Evolutionary conservation across 1,140 invertebrate genomes (phyloP).

Genomic region (Acromyrmex heyeri): DNA sequence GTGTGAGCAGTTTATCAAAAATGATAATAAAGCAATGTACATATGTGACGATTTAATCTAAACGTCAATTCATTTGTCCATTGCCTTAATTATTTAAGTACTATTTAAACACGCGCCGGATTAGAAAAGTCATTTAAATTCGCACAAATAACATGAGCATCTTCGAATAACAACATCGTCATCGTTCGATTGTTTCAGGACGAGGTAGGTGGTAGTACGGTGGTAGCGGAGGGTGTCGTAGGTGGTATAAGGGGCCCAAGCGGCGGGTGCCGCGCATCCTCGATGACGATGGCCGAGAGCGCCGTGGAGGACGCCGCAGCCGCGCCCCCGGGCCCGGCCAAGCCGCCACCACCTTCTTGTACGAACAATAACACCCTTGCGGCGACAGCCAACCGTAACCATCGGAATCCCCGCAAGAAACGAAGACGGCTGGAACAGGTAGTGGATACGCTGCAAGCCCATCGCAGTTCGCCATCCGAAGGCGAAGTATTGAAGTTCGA

Average conservation of each 20-base stretch:
- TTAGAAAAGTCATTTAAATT: not conserved
- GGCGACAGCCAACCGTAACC: conserved; percentile 89
- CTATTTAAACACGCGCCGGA: not conserved
- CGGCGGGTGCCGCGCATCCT: conserved; percentile 88
- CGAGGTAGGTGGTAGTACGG: conserved; percentile 83
- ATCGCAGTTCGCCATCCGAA: conserved; percentile 81
- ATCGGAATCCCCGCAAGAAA: conserved; percentile 88
- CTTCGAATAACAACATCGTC: conserved; percentile 25
- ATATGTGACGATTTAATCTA: not conserved
- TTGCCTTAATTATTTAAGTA: not conserved
- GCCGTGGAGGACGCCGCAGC: conserved; percentile 87
- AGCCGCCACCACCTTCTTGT: conserved; percentile 84
- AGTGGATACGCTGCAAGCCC: conserved; percentile 90
- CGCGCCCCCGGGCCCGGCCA: conserved; percentile 86
- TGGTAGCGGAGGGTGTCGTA: conserved; percentile 85
- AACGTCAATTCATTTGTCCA: not conserved
- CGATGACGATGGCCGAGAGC: conserved; percentile 91
- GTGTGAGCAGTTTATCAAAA: not conserved
- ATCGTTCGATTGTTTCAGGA: conserved; percentile 79
- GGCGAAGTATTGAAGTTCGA: conserved; percentile 86
- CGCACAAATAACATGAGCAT: not conserved
- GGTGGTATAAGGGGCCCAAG: conserved; percentile 86
- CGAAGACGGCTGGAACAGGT: conserved; percentile 92
- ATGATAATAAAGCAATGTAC: not conserved
- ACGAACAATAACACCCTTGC: conserved; percentile 88